A percentile compares a stretch with the other conserved stretches of the same genome.
These are phyloP conservation scores for Nesometra sesokonis DNA, from an alignment of 35 echinoderm and acorn worm species.

Conservation along the genomic window DNA sequence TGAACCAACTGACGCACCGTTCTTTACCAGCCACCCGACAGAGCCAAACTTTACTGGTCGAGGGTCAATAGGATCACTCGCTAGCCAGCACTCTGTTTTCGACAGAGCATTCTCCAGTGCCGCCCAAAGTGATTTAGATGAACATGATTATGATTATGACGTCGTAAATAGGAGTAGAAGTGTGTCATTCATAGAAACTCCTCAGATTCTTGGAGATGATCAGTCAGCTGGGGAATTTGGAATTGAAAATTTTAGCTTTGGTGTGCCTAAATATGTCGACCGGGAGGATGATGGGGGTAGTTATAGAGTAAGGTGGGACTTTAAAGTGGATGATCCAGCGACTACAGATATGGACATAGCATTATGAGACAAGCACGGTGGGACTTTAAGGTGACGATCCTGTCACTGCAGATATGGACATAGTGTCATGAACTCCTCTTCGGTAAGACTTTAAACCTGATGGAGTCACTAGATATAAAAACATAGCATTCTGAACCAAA, in stretches of 20 bases:
- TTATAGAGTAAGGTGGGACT: neutral
- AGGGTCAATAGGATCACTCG: neutral
- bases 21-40: neutral
- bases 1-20: neutral
- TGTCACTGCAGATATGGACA: no score
- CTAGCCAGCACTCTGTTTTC: neutral
- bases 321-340: neutral
- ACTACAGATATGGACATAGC: neutral
- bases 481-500: no score
- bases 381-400: no score
- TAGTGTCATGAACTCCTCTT: no score
- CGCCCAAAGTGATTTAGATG: neutral
- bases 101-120: neutral
- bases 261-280: neutral
- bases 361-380: neutral
- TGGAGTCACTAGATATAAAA: no score
- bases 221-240: neutral
- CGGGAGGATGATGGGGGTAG: neutral
- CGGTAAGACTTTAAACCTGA: no score
- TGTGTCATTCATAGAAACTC: neutral
- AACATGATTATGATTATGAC: neutral
- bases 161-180: neutral
- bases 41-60: neutral
- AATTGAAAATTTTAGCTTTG: neutral
- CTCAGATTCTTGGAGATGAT: neutral